Conservation (phyloP, 35 echinoderm and acorn worm genomes). For the Stichopus chloronotus region DNA sequence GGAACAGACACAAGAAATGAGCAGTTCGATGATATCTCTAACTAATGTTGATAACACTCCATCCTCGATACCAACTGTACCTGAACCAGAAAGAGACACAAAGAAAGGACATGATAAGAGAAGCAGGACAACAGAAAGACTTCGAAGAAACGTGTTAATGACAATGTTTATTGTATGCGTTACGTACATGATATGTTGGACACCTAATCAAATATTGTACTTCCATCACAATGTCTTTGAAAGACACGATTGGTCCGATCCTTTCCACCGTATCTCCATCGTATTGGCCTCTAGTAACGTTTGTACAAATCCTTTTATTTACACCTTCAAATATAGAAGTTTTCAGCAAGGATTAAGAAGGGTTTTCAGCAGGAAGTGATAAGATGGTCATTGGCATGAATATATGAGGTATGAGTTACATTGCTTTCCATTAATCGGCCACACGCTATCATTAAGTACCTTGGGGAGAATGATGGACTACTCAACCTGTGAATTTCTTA, state of each 20-base stretch:
- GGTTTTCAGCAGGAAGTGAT: neutral
- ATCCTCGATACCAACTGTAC: neutral
- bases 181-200: slow-evolving; percentile 29
- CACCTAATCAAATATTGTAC: slow-evolving; percentile 15
- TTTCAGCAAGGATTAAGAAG: slow-evolving; percentile 29
- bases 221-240: slow-evolving; percentile 17
- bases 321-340: slow-evolving; percentile 30
- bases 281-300: neutral
- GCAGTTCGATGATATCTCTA: neutral
- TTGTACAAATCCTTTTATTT: slow-evolving; percentile 27
- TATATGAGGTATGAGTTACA: too few relatives aligned
- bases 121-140: neutral
- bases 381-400: neutral
- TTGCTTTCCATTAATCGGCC: too few relatives aligned
- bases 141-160: slow-evolving; percentile 11
- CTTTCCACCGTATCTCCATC: neutral
- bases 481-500: too few relatives aligned
- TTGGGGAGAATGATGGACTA: too few relatives aligned
- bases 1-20: neutral
- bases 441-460: too few relatives aligned
- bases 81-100: neutral
- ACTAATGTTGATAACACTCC: neutral
- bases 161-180: slow-evolving; percentile 26
- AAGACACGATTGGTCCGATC: neutral
- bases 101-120: neutral